Evolutionary conservation across 2,888 invertebrate genomes (phyloP), one percentile per base, ranked within the genome.

Genomic region (Trissoscelio sp.): DNA sequence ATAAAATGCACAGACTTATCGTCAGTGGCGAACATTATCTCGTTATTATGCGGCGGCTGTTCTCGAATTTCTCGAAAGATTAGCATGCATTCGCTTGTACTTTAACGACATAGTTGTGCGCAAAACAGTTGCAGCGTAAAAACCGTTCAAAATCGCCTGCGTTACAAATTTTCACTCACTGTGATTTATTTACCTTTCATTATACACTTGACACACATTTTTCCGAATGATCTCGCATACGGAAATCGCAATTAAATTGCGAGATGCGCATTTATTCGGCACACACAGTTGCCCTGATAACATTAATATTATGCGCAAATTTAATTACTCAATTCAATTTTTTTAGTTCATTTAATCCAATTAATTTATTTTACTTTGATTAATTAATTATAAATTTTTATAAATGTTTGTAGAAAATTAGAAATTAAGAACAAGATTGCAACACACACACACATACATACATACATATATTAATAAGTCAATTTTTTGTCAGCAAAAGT

Each of bases 131-230:
- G 14, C 12, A 9, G 18, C 46, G 31, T 18, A 18, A 37, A 62
- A 48, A 28, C 31, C 48, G 64, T 48, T 66, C 24, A 34, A 51
- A 53, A 24, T 66, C 37, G 24, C 37, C 14, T 37, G 51, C 51
- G 66, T 57, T 31, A 42, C 55, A 55, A 67, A 57, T 57, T 69
- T 46, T 42, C 31, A 5, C 69, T 44, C 46, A n/a, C 18, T 48
- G 42, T 44, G 69, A 57, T 69, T 69, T 69, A 69, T 57, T 69
- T 69, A 12, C 53, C 55, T 44, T 18, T 2, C 44, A 46, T 57
- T 69, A 57, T 28, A 57, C 44, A 31, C 69, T 69, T 55, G 69
- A 53, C 67, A 67, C 20, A 67, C 53, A 53, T 66, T 53, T 67
- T 55, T 55, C 53, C 44, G 20, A 67, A 53, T 53, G 16, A 37